phyloP scores from a whole-genome alignment of 1,140 invertebrate species.

The Leptinotarsa lineolata region DNA sequence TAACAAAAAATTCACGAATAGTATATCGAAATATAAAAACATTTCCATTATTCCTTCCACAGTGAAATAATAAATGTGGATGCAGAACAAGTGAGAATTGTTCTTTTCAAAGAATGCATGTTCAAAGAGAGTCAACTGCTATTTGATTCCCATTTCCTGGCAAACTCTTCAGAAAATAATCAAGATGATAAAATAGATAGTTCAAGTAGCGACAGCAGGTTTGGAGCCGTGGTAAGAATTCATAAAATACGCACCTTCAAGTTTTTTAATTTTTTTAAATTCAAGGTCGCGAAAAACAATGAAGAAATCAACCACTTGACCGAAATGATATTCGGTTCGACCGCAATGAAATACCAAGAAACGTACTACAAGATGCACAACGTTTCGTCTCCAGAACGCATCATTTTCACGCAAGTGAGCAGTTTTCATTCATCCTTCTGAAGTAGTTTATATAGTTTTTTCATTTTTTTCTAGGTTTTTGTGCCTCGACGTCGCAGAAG shows the following conservation, averaged over 20 bases:
- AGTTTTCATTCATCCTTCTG: slow-evolving; percentile 40
- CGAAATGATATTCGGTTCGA: slow-evolving; percentile 89
- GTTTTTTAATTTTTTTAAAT: slow-evolving; percentile 26
- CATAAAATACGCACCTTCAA: not conserved
- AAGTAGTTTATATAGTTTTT: not conserved
- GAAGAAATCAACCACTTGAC: slow-evolving; percentile 75
- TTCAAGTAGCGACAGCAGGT: not conserved
- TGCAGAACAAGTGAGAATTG: slow-evolving; percentile 69
- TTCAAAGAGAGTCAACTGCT: slow-evolving; percentile 76
- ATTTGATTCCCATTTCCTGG: slow-evolving; percentile 73
- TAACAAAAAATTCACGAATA: too few species aligned
- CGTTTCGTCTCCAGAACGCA: slow-evolving; percentile 70
- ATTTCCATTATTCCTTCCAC: too few species aligned
- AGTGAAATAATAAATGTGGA: not conserved
- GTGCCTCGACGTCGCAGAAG: not conserved
- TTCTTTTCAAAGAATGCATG: slow-evolving; percentile 86
- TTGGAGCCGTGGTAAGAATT: not conserved
- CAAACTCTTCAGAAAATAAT: slow-evolving; percentile 60
- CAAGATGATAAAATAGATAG: slow-evolving; percentile 40
- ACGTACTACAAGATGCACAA: slow-evolving; percentile 82
- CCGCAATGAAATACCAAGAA: slow-evolving; percentile 83
- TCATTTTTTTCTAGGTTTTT: not conserved
- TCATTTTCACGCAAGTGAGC: slow-evolving; percentile 79
- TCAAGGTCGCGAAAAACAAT: slow-evolving; percentile 65
- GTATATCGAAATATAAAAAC: too few species aligned